Percentiles rank a stretch among this genome's conserved stretches.
These are phyloP conservation scores for Gryllus bimaculatus DNA, from an alignment of 1,140 invertebrate species.

Conservation along the genomic window DNA sequence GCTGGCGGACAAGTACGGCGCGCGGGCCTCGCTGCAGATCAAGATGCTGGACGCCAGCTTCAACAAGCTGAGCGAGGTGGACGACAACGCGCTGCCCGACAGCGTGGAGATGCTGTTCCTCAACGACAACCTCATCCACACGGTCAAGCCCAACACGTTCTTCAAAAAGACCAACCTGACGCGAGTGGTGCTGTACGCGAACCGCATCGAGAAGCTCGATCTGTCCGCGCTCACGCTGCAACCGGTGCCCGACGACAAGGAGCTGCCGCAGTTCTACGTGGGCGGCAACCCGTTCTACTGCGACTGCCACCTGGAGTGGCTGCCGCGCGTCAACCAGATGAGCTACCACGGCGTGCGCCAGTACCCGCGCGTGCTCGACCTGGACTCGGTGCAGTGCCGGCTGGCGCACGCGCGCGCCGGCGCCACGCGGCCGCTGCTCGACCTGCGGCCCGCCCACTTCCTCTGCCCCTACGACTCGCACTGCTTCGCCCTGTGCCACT, in stretches of 20 bases:
- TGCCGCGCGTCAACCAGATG: constrained; percentile 65
- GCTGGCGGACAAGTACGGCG: constrained; percentile 58
- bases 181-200: constrained; percentile 65
- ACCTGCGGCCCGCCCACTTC: constrained; percentile 53
- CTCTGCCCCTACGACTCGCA: constrained; percentile 50
- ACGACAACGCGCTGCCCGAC: constrained; percentile 56
- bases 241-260: constrained; percentile 50
- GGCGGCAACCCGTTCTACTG: constrained; percentile 73
- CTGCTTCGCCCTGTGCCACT: constrained; percentile 49
- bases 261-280: constrained; percentile 66
- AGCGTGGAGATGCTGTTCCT: constrained; percentile 63
- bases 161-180: constrained; percentile 54
- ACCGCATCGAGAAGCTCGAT: constrained; percentile 62
- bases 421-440: constrained; percentile 47
- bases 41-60: constrained; percentile 66
- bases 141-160: constrained; percentile 62
- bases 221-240: constrained; percentile 57
- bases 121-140: constrained; percentile 63
- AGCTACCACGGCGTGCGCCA: constrained; percentile 41
- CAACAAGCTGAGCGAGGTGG: constrained; percentile 58
- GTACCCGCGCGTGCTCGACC: constrained; percentile 36
- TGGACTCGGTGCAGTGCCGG: constrained; percentile 34
- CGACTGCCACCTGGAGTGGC: constrained; percentile 79
- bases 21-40: constrained; percentile 49
- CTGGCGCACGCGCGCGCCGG: constrained; percentile 28